Evolutionary conservation across 2,113 vertebrate genomes (phyloP), one percentile per base, ranked within the genome.

Genomic region (Cyanistes caeruleus): DNA sequence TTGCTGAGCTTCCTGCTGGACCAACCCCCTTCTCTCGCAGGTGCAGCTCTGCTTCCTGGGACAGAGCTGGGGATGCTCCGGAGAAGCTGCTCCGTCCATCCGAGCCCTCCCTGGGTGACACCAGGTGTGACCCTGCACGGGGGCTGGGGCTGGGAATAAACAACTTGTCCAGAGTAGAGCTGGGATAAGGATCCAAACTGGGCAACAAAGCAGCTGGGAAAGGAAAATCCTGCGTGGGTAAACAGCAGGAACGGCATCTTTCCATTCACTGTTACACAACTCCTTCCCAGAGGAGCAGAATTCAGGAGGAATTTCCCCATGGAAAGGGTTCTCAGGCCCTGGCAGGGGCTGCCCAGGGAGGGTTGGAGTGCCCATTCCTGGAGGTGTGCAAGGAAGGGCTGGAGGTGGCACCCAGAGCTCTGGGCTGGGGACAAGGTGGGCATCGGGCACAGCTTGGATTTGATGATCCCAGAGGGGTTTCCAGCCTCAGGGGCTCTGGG

Each of bases 401-500:
- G 65, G 65, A 10, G 0, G 20, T 41, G 49, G 17, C 49, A 48
- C 58, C 63, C 20, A 35, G 64, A 0, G 49, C 51, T 43, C 31
- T 56, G 75, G n/a, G 64, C 28, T 55, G 55, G 41, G 19, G 49
- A 56, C 43, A 37, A 2, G 51, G 35, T 65, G 67, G 21, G 51
- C 0, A 28, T 37, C 0, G 1, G 25, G 8, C 44, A 74, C 44
- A 67, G 27, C 5, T 15, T 2, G 65, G 43, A 7, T 6, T n/a
- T 0, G 1, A 13, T 55, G 30, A 12, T 39, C 28, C 44, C 0
- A 0, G 44, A 30, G 19, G 37, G 3, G 1, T 59, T 67, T 52
- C 37, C 59, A 73, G 1, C 7, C 35, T 10, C 37, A 7, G 58
- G 33, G 23, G 9, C 28, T 13, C n/a, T 55, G 49, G 76, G 60